Evolutionary conservation across 2,113 vertebrate species (phyloP).

Genomic region (Todiramphus chloris): DNA sequence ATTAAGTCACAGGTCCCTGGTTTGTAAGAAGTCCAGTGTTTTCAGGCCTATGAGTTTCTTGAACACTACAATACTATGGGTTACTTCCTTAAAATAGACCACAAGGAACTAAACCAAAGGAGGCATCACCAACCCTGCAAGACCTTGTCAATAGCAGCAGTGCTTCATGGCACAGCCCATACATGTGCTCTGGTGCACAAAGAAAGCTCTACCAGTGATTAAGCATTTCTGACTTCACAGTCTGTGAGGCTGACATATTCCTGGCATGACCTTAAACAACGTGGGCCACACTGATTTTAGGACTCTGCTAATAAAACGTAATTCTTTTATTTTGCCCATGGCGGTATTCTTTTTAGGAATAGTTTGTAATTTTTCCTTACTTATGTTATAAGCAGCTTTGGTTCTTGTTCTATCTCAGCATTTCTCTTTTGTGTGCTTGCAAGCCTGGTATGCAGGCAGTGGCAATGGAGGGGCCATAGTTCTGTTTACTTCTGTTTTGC

Average conservation of each 20-base stretch:
- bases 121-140: neutral
- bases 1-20: neutral
- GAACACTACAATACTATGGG: neutral
- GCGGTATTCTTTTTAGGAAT: neutral
- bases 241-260: neutral
- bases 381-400: neutral
- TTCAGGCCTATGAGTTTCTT: neutral
- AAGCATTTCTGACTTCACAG: neutral
- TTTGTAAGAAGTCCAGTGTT: neutral
- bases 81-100: neutral
- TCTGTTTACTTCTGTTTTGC: neutral
- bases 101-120: neutral
- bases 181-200: neutral
- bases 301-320: neutral
- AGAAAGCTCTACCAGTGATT: neutral
- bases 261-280: neutral
- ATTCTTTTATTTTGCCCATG: neutral
- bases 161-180: accelerated
- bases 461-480: neutral
- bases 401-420: neutral
- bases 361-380: neutral
- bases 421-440: conserved; percentile 48
- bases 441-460: neutral
- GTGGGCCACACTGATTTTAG: neutral
- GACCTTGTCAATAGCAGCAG: neutral